Percentiles rank a stretch among this genome's conserved stretches.
These are phyloP conservation scores for Heliconius eleuchia DNA, from an alignment of 1,140 invertebrate species.

Conservation along the genomic window DNA sequence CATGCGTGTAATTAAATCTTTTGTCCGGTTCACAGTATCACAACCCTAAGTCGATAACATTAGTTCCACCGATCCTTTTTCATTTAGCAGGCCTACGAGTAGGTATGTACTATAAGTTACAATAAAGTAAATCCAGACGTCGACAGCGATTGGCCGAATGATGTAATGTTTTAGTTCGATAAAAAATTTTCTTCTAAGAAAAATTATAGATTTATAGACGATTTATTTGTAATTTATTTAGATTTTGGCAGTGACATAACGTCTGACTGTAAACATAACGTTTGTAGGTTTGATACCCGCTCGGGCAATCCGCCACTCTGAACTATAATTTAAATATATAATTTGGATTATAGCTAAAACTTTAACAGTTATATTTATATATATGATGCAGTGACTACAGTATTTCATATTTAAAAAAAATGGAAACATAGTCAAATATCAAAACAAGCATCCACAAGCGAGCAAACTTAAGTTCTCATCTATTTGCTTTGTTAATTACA, in stretches of 20 bases:
- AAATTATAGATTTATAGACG: not conserved
- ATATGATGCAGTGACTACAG: no score
- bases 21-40: slow-evolving; percentile 65
- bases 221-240: not conserved
- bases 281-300: no score
- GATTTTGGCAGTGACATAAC: not conserved
- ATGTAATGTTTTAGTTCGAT: slow-evolving; percentile 27
- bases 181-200: not conserved
- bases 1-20: slow-evolving; percentile 81
- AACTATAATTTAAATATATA: no score
- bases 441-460: no score
- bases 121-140: slow-evolving; percentile 54
- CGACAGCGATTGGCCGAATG: slow-evolving; percentile 53
- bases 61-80: slow-evolving; percentile 49
- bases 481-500: not conserved
- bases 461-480: no score
- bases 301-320: no score
- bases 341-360: no score
- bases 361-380: no score
- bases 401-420: no score
- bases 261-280: no score
- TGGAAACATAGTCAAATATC: no score
- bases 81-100: slow-evolving; percentile 52
- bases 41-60: slow-evolving; percentile 52
- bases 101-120: slow-evolving; percentile 48